Conservation (phyloP, 2,797 vertebrate species). For the Capromys pilorides region DNA sequence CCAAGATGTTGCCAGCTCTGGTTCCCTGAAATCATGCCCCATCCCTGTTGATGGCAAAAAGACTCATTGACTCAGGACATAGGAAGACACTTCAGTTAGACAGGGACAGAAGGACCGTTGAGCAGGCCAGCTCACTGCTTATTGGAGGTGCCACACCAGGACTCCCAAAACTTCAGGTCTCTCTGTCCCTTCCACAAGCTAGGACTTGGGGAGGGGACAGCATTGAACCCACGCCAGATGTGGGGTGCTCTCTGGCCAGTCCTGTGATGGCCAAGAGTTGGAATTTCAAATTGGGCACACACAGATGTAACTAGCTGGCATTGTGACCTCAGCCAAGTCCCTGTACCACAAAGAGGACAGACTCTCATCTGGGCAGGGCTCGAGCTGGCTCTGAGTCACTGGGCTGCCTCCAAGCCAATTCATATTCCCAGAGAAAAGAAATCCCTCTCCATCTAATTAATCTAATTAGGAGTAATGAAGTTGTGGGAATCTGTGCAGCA, state of each 20-base stretch:
- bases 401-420: slow-evolving; percentile 52
- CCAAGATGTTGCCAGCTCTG: slow-evolving; percentile 3
- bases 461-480: slow-evolving; percentile 85
- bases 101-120: not conserved
- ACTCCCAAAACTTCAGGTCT: not conserved
- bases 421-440: slow-evolving; percentile 81
- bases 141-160: not conserved
- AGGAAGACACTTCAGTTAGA: not conserved
- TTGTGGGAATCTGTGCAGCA: slow-evolving; percentile 82
- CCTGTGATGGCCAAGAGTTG: not conserved
- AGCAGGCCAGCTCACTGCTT: not conserved
- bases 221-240: not conserved
- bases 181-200: not conserved
- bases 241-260: not conserved
- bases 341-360: not conserved
- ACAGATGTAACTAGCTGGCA: not conserved
- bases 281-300: not conserved
- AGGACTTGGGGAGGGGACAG: not conserved
- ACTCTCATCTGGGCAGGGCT: not conserved
- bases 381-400: not conserved
- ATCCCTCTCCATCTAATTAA: slow-evolving; percentile 85
- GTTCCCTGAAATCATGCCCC: slow-evolving; percentile 52
- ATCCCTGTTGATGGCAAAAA: not conserved
- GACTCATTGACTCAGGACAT: not conserved
- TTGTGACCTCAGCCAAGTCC: slow-evolving; percentile 52